Evolutionary conservation across 2,113 vertebrate species (phyloP).

Genomic region (Tragelaphus buxtoni): DNA sequence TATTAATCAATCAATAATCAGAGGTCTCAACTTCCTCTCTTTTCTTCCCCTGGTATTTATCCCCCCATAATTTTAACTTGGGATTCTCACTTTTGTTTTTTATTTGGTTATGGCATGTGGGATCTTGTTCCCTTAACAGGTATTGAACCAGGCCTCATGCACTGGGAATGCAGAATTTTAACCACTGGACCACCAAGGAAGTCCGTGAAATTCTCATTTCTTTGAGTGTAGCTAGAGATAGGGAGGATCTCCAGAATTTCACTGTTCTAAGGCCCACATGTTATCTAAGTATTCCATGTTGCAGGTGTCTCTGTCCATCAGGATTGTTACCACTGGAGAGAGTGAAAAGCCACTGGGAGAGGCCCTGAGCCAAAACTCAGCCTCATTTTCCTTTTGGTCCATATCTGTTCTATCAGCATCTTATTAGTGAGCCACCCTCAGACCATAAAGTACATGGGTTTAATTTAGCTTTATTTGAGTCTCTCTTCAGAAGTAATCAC

Average conservation of each 20-base stretch:
- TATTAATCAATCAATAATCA: background rate
- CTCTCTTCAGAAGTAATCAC: background rate
- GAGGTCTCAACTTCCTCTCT: background rate
- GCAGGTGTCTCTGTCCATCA: background rate
- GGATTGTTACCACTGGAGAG: background rate
- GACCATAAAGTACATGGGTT: background rate
- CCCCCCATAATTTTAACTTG: background rate
- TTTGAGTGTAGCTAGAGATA: background rate
- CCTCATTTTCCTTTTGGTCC: background rate
- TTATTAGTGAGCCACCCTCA: background rate
- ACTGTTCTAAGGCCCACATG: background rate
- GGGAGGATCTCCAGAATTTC: background rate
- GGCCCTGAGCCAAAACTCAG: background rate
- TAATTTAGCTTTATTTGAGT: background rate
- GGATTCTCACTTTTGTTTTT: background rate
- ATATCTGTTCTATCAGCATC: background rate
- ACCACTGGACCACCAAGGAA: background rate
- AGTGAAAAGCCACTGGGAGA: fast-evolving
- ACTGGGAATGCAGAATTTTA: background rate
- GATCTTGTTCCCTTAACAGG: background rate
- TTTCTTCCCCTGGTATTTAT: background rate
- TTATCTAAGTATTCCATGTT: background rate
- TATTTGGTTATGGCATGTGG: background rate
- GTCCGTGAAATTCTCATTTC: background rate
- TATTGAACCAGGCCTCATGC: background rate